Percentiles rank a stretch among this genome's conserved stretches.
These are phyloP conservation scores for Ectropis grisescens DNA, from an alignment of 1,140 invertebrate species.

Conservation along the genomic window DNA sequence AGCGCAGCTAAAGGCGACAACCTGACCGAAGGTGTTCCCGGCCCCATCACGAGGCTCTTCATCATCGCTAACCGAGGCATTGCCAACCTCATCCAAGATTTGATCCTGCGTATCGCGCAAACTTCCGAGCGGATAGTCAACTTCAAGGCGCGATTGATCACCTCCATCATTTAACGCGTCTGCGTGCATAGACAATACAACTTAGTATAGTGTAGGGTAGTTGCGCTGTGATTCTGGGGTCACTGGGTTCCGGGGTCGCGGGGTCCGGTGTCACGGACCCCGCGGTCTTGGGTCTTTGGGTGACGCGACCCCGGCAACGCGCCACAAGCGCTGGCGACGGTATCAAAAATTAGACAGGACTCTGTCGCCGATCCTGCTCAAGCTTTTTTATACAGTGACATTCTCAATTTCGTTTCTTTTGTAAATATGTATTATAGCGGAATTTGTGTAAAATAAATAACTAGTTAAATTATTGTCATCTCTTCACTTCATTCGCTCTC, in stretches of 20 bases:
- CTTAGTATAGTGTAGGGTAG: constrained; percentile 29
- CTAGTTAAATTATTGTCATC: constrained; percentile 35
- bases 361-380: constrained; percentile 38
- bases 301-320: too few species aligned
- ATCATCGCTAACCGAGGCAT: constrained; percentile 87
- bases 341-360: constrained; percentile 4
- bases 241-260: background rate
- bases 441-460: constrained; percentile 67
- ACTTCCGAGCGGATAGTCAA: constrained; percentile 90
- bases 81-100: constrained; percentile 86
- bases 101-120: constrained; percentile 87
- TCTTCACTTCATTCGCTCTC: too few species aligned
- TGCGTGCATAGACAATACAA: constrained; percentile 34
- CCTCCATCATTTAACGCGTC: constrained; percentile 82
- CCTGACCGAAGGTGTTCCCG: constrained; percentile 83
- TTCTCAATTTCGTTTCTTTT: constrained; percentile 64
- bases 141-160: constrained; percentile 91
- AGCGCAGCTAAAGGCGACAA: constrained; percentile 72
- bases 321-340: background rate
- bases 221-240: background rate
- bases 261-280: too few species aligned
- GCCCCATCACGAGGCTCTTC: constrained; percentile 86
- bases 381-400: constrained; percentile 61
- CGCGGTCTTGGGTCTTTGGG: background rate
- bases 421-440: constrained; percentile 70